Evolutionary conservation across 2,113 vertebrate genomes (phyloP).

Genomic region (Phodopus roborovskii): DNA sequence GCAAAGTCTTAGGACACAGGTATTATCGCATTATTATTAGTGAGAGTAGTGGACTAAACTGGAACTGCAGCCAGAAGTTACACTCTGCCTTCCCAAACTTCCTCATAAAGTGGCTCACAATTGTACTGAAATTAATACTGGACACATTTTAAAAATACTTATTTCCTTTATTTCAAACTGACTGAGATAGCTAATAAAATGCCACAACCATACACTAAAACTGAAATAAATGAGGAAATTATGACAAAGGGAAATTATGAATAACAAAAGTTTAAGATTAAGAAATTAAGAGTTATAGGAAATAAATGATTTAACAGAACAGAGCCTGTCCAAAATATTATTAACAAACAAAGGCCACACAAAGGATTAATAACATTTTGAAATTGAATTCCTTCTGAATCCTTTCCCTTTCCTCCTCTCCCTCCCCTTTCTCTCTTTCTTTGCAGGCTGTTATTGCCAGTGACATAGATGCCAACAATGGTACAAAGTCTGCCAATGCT

Average conservation of each 20-base stretch:
- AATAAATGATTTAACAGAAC: background rate
- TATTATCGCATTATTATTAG: background rate
- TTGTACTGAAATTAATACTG: background rate
- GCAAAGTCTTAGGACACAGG: background rate
- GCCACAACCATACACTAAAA: background rate
- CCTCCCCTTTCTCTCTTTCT: background rate
- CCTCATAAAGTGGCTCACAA: background rate
- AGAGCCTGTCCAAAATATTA: slow-evolving; percentile 8
- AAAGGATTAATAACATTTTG: background rate
- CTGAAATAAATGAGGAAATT: background rate
- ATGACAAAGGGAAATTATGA: slow-evolving; percentile 35
- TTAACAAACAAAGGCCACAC: background rate
- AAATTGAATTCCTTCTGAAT: background rate
- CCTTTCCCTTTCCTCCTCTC: background rate
- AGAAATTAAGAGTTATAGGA: slow-evolving; percentile 17
- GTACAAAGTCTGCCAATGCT: background rate
- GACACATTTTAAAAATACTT: background rate
- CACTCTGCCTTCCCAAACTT: background rate
- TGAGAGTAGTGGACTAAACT: background rate
- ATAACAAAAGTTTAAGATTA: background rate
- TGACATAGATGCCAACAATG: background rate
- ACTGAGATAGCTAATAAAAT: slow-evolving; percentile 7
- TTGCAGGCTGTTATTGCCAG: background rate
- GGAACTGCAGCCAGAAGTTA: background rate
- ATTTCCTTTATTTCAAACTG: background rate